These are phyloP conservation scores for Acromyrmex heyeri DNA, from an alignment of 1,140 invertebrate genomes.

Conservation along the genomic window DNA sequence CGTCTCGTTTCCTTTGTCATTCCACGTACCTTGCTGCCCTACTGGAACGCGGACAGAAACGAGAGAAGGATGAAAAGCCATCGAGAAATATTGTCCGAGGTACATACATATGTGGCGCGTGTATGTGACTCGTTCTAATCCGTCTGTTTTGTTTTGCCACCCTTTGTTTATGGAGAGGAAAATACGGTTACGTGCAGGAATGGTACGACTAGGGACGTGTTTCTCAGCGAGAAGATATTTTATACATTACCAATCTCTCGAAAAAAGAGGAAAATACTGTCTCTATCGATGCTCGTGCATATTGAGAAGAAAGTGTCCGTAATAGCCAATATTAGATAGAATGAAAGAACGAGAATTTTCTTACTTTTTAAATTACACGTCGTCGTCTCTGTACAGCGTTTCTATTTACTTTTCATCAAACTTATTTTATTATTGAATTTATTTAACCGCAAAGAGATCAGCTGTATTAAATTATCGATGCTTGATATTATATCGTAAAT, in stretches of 20 bases:
- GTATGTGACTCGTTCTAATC: conserved; percentile 24
- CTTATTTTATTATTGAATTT: neutral
- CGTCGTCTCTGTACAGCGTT: neutral
- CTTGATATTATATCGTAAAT: neutral
- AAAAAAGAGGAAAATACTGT: neutral
- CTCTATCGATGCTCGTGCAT: conserved; percentile 5
- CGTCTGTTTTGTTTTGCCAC: conserved; percentile 46
- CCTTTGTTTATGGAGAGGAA: neutral
- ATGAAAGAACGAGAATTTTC: neutral
- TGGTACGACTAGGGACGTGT: neutral
- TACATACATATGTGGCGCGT: neutral
- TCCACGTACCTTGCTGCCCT: neutral
- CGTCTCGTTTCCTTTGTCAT: conserved; percentile 9
- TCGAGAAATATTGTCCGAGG: conserved; percentile 35
- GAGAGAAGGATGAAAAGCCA: conserved; percentile 28
- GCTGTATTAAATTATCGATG: no score
- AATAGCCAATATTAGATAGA: neutral
- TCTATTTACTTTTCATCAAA: conserved; percentile 4
- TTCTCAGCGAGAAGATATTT: conserved; percentile 1
- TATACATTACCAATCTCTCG: neutral
- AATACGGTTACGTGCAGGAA: conserved; percentile 17
- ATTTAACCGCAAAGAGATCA: neutral
- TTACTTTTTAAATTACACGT: conserved; percentile 20
- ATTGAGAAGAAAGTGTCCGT: conserved; percentile 10
- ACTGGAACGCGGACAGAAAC: neutral